phyloP scores from a whole-genome alignment of 2,113 vertebrate genomes.

The Budorcas taxicolor region DNA sequence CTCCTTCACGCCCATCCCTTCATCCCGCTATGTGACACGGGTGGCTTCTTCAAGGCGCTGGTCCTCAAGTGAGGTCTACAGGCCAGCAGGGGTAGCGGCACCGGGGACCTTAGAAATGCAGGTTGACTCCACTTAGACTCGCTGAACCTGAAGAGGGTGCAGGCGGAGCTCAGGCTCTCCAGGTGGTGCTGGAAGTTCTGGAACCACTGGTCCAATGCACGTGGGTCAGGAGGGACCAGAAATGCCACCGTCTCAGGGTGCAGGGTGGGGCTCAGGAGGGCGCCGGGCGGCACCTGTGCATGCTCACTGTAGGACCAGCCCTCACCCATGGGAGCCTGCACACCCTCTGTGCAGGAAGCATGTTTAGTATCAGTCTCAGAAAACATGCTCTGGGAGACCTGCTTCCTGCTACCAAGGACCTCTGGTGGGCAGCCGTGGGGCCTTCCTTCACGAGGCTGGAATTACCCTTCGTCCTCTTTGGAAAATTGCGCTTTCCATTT shows the following conservation, averaged over 20 bases:
- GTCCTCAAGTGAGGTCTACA: too few species aligned
- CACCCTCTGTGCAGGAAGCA: neutral
- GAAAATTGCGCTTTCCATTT: neutral
- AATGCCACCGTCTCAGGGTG: accelerated
- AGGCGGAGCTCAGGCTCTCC: accelerated
- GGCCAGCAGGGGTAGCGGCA: neutral
- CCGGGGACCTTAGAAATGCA: accelerated
- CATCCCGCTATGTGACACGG: accelerated
- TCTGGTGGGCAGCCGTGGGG: neutral
- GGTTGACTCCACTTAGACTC: neutral
- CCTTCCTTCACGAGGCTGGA: neutral
- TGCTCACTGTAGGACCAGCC: neutral
- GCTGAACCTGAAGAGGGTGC: neutral
- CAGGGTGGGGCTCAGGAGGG: neutral
- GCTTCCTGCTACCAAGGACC: neutral
- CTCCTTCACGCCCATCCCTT: accelerated
- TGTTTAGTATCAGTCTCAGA: neutral
- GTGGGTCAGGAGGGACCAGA: neutral
- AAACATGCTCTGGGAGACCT: neutral
- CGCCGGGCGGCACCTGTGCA: accelerated
- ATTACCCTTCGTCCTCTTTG: neutral
- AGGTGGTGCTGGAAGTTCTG: neutral
- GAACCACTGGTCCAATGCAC: too few species aligned
- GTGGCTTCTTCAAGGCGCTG: neutral
- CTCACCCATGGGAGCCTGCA: neutral